Conservation (phyloP, 2,888 invertebrate genomes). For the Acleris emargana region DNA sequence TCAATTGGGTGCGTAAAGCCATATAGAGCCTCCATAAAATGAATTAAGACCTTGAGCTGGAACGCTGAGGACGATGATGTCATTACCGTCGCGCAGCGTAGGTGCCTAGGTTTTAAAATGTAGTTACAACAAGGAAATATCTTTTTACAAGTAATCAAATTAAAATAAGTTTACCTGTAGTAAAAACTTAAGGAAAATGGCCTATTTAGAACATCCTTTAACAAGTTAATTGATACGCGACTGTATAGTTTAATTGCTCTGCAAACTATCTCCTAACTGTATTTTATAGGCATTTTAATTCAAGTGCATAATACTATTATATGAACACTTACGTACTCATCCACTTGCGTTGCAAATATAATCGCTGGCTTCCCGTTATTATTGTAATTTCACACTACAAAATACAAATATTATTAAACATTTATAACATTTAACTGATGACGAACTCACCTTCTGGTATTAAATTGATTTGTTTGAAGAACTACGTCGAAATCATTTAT, state of each 20-base stretch:
- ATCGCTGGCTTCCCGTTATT: slow-evolving; percentile 7
- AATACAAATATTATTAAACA: background rate
- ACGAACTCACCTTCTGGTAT: slow-evolving; percentile 56
- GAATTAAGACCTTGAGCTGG: slow-evolving; percentile 26
- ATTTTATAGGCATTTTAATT: background rate
- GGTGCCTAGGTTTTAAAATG: slow-evolving; percentile 16
- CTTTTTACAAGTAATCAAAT: too few species aligned
- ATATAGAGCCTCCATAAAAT: slow-evolving; percentile 14
- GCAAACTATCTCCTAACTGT: background rate
- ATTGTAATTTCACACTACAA: background rate
- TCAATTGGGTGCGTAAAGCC: slow-evolving; percentile 11
- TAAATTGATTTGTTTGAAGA: slow-evolving; percentile 47
- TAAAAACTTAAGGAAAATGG: too few species aligned
- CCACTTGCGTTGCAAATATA: slow-evolving; percentile 5
- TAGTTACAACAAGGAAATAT: background rate
- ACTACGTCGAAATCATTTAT: slow-evolving; percentile 61
- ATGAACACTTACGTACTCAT: slow-evolving; percentile 1
- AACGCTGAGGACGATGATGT: slow-evolving; percentile 51
- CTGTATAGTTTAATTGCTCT: background rate
- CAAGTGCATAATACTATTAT: background rate
- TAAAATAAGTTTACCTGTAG: too few species aligned
- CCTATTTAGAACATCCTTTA: too few species aligned
- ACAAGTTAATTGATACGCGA: background rate
- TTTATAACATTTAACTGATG: slow-evolving; percentile 5
- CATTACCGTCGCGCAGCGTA: slow-evolving; percentile 41